Percentiles rank a stretch among this genome's conserved stretches.
Evolutionary conservation across 37 sponge, comb jelly and placozoan genomes (phyloP).

Genomic region (Bolinopsis microptera): DNA sequence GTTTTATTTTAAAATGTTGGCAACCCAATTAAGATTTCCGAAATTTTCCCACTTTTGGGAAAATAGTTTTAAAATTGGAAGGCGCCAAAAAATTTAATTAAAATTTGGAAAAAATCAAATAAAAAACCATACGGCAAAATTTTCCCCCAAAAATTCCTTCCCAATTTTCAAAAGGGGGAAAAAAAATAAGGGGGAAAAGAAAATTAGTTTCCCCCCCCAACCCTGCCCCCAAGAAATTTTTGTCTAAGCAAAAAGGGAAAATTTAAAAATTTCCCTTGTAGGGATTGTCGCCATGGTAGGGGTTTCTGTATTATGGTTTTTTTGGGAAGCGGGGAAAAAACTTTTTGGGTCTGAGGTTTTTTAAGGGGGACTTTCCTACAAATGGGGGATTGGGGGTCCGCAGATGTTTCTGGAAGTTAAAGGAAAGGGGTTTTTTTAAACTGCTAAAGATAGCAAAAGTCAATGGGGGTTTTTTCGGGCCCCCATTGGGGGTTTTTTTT

Average conservation of each 20-base stretch:
- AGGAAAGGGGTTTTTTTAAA: too few species aligned
- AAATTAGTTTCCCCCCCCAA: neutral
- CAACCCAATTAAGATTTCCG: too few species aligned
- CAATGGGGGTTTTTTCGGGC: too few species aligned
- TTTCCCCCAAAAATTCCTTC: neutral
- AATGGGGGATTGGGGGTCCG: neutral
- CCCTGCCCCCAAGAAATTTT: neutral
- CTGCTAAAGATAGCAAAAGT: too few species aligned
- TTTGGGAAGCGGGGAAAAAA: slow-evolving; percentile 30
- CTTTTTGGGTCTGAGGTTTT: neutral
- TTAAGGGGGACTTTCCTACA: slow-evolving; percentile 38
- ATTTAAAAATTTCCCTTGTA: slow-evolving; percentile 16
- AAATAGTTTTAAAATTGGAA: too few species aligned
- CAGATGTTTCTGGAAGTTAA: slow-evolving; percentile 15
- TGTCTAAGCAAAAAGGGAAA: slow-evolving; percentile 14
- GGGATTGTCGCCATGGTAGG: neutral
- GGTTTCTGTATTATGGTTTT: neutral
- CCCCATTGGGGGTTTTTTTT: too few species aligned
- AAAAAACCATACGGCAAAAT: neutral
- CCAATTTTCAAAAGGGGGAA: too few species aligned
- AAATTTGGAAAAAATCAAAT: too few species aligned
- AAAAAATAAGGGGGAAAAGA: neutral
- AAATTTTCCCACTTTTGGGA: too few species aligned
- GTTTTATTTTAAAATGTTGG: too few species aligned
- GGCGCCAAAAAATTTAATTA: too few species aligned